phyloP scores from a whole-genome alignment of 1,140 invertebrate species.

The Drosophila ercepeae region DNA sequence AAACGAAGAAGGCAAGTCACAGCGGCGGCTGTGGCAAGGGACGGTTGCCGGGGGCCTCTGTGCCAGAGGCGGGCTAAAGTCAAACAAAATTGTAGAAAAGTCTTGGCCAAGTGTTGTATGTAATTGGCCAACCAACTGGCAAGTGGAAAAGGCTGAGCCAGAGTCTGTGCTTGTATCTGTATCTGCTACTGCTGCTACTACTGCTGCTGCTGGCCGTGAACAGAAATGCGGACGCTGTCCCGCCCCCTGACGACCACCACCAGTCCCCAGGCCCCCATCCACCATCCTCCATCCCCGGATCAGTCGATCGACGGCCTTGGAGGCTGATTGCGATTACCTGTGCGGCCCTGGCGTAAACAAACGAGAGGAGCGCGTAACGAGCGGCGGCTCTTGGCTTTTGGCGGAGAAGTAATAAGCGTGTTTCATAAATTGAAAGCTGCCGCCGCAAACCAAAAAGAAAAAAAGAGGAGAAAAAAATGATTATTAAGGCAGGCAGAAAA shows the following conservation, averaged over 20 bases:
- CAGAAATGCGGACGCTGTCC: conserved; percentile 45
- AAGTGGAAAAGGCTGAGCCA: conserved; percentile 7
- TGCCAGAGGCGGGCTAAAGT: conserved; percentile 18
- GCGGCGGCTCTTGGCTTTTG: conserved; percentile 15
- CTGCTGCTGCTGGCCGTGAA: conserved; percentile 42
- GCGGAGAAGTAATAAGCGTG: conserved; percentile 67
- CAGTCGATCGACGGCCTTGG: conserved; percentile 55
- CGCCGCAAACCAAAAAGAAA: conserved; percentile 31
- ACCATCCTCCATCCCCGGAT: conserved; percentile 6
- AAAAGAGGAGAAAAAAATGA: conserved; percentile 39
- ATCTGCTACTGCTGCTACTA: conserved; percentile 24
- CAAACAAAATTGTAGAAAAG: conserved; percentile 67
- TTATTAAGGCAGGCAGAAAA: conserved; percentile 63
- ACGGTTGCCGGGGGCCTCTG: too few relatives aligned
- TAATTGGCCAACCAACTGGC: conserved; percentile 57
- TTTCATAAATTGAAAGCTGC: conserved; percentile 81
- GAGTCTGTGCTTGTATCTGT: conserved; percentile 18
- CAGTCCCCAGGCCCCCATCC: too few relatives aligned
- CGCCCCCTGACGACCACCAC: conserved; percentile 18
- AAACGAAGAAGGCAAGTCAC: not conserved
- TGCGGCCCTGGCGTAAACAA: conserved; percentile 52
- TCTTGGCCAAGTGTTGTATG: conserved; percentile 71
- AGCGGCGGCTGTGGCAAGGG: conserved; percentile 21
- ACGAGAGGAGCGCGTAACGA: conserved; percentile 54
- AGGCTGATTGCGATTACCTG: conserved; percentile 63